Evolutionary conservation across 1,140 invertebrate genomes (phyloP), one percentile per base, ranked within the genome.

Genomic region (Rhysida immarginata): DNA sequence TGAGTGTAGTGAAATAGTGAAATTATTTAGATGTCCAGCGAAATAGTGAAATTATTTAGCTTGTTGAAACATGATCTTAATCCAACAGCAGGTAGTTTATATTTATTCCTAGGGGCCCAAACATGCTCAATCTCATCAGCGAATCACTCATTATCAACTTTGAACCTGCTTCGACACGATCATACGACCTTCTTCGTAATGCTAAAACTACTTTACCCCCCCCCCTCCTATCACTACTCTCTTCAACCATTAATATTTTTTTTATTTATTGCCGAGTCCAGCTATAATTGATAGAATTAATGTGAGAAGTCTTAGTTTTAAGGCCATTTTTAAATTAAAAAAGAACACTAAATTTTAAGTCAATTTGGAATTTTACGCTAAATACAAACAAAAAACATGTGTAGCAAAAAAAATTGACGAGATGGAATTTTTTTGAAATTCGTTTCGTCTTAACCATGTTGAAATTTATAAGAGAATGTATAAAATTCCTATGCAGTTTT

Each of bases 41-140:
- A 35, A 18, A 48, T 48, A 18, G 5, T 48, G 45, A 48, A 48
- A 5, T 48, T 48, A 48, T 48, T 42, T 48, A 48, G 45, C 45
- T 48, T 48, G 45, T 48, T 48, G 18, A 48, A 48, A 48, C 45
- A 21, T 48, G 45, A 20, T 48, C 45, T 48, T n/a, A 48, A 48
- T 48, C 24, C 45, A 35, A 35, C 29, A 35, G 29, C 29, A 35
- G 29, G 29, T 35, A 8, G 29, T 35, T 35, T 35, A 35, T 16
- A 35, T 35, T 35, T 35, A 35, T 35, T 35, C n/a, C n/a, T n/a
- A n/a, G n/a, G n/a, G n/a, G n/a, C n/a, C n/a, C n/a, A n/a, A n/a
- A n/a, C n/a, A n/a, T n/a, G n/a, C n/a, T n/a, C n/a, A n/a, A n/a
- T n/a, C n/a, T n/a, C n/a, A n/a, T n/a, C n/a, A n/a, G n/a, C n/a